Conservation (phyloP, 2,797 vertebrate species). For the Tokudaia tokunoshimensis region DNA sequence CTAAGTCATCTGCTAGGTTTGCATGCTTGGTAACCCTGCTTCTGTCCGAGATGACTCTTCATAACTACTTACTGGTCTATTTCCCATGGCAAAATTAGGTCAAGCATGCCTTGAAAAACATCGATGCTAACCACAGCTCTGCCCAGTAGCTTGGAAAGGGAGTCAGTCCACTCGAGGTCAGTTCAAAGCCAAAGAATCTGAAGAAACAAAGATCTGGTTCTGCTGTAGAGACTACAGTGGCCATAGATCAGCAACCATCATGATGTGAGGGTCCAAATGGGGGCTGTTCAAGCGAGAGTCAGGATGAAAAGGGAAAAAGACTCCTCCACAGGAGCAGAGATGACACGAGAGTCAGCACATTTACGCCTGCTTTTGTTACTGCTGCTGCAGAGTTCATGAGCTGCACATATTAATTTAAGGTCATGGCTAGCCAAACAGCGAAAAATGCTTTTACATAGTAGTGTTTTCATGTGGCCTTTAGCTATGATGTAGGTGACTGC, state of each 20-base stretch:
- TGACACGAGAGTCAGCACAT: background rate
- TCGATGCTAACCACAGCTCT: conserved; percentile 7
- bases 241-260: background rate
- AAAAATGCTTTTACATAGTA: background rate
- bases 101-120: background rate
- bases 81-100: background rate
- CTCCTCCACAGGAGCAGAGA: background rate
- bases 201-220: background rate
- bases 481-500: background rate
- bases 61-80: background rate
- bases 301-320: background rate
- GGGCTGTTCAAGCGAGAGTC: background rate
- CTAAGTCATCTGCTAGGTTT: background rate
- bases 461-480: conserved; percentile 16
- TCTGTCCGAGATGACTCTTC: background rate
- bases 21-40: background rate
- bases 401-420: background rate
- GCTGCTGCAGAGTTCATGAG: background rate
- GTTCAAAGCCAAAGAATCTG: background rate
- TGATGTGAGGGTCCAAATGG: background rate
- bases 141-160: conserved; percentile 15
- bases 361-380: background rate
- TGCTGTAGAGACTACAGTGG: background rate
- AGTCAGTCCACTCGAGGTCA: background rate
- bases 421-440: background rate